A percentile compares a stretch with the other conserved stretches of the same genome.
phyloP scores from a whole-genome alignment of 2,113 vertebrate species.

The Tupaia tana region DNA sequence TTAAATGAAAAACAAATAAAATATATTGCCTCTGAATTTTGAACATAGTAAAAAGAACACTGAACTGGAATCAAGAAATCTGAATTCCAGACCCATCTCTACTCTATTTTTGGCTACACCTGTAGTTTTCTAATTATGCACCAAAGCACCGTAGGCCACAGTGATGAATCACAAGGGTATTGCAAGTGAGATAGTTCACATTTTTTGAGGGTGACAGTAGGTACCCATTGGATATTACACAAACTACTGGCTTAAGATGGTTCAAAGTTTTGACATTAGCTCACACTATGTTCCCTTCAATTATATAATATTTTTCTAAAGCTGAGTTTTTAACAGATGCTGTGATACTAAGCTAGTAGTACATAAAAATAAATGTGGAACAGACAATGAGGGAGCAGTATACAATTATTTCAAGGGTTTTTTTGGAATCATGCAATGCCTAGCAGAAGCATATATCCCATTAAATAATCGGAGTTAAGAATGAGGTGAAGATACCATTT shows the following conservation, averaged over 20 bases:
- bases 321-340: not conserved
- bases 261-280: not conserved
- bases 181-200: not conserved
- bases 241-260: not conserved
- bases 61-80: not conserved
- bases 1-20: constrained; percentile 4
- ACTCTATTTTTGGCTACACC: not conserved
- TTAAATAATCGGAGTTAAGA: not conserved
- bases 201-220: not conserved
- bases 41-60: not conserved
- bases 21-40: not conserved
- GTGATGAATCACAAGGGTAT: not conserved
- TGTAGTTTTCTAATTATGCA: not conserved
- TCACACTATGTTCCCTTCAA: not conserved
- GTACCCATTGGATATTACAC: not conserved
- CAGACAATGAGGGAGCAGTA: not conserved
- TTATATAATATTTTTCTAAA: constrained; percentile 6
- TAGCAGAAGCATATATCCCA: not conserved
- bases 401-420: not conserved
- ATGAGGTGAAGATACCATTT: not conserved
- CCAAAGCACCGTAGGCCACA: too few relatives aligned
- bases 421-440: not conserved
- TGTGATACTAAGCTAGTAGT: not conserved
- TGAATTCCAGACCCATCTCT: not conserved
- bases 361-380: not conserved